Conservation (phyloP, 2,113 vertebrate species). For the Cygnus atratus region DNA sequence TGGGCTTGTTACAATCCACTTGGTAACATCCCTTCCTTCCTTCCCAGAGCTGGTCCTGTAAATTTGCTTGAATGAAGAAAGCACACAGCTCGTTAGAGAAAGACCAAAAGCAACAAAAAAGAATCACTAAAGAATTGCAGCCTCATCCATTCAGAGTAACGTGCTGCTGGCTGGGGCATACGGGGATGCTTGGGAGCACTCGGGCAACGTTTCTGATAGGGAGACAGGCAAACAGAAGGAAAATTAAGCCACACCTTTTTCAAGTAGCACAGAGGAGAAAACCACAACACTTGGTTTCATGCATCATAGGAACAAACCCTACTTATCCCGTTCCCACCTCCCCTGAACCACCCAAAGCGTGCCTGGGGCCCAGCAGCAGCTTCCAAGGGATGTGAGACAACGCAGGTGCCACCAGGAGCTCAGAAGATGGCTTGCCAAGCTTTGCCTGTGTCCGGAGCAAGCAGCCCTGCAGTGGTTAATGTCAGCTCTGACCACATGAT, state of each 20-base stretch:
- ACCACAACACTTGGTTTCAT: fast-evolving
- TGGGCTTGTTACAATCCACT: neutral
- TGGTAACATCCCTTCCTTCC: neutral
- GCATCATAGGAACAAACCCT: fast-evolving
- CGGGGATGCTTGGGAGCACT: neutral
- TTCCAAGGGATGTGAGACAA: neutral
- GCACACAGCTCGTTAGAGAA: neutral
- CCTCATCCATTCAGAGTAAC: neutral
- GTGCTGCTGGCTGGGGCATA: neutral
- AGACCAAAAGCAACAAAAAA: neutral
- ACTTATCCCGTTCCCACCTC: neutral
- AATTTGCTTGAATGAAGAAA: neutral
- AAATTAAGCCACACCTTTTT: neutral
- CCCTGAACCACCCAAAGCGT: neutral
- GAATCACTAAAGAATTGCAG: neutral
- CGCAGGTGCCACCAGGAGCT: neutral
- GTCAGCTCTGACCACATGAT: constrained; percentile 61
- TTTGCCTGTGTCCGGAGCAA: neutral
- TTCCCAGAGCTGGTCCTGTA: neutral
- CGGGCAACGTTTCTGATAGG: neutral
- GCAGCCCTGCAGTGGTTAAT: constrained; percentile 57
- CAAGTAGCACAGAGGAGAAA: neutral
- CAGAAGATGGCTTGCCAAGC: neutral
- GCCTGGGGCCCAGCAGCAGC: neutral
- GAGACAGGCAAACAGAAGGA: neutral